Evolutionary conservation across 2,113 vertebrate genomes (phyloP).

Genomic region (Pomatorhinus ruficollis): DNA sequence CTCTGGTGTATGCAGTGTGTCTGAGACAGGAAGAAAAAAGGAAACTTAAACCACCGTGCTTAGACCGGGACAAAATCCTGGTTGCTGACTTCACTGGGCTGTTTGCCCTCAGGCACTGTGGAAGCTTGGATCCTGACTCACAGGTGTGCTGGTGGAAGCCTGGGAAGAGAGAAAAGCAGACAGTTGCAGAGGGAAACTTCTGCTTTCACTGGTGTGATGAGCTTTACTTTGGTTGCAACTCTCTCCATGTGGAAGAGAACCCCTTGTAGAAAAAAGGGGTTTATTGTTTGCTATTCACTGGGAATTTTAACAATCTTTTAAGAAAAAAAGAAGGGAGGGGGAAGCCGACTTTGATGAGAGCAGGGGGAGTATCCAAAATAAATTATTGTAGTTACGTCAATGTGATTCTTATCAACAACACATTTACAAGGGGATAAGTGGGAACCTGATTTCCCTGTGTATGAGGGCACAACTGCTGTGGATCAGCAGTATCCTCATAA

Average conservation of each 20-base stretch:
- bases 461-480: neutral
- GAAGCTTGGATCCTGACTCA: accelerated
- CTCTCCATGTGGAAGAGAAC: neutral
- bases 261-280: neutral
- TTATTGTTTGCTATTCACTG: neutral
- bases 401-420: neutral
- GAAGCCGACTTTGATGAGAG: neutral
- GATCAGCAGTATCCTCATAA: neutral
- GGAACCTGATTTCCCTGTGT: neutral
- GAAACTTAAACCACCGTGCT: neutral
- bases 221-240: neutral
- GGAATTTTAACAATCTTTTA: neutral
- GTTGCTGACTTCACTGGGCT: neutral
- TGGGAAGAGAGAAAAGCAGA: neutral
- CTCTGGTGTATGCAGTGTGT: neutral
- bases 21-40: neutral
- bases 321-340: neutral
- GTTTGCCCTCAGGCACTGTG: neutral
- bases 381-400: neutral
- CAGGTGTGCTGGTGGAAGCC: neutral
- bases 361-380: neutral
- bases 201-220: neutral
- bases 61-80: neutral
- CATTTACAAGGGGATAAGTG: neutral
- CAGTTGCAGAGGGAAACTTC: neutral